Evolutionary conservation across 2,888 invertebrate species (phyloP), one percentile per base, ranked within the genome.

Genomic region (Gisinianus flammeolus): DNA sequence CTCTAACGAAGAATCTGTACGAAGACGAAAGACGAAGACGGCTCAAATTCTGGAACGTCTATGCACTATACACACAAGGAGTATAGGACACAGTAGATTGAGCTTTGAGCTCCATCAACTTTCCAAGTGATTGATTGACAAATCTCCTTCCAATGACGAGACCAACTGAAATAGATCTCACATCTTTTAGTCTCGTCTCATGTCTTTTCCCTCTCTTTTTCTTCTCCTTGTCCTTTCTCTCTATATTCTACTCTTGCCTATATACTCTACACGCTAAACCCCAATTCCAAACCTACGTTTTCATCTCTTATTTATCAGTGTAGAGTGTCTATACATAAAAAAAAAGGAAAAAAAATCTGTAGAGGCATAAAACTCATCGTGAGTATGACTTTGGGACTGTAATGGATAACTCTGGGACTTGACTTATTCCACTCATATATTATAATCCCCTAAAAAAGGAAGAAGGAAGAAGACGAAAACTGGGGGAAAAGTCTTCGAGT

Each of bases 101-200:
- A 30, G 52, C 35, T 68, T 35, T 35, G 44, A 35, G 44, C 74
- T 74, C 64, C 66, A 66, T 66, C 33, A 62, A 74, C 58, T 58
- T 31, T 52, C 52, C 26, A 67, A 26, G 52, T 74, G 74, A 74
- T 74, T 74, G 66, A 74, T 74, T 66, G 66, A 74, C 74, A 74
- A 74, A 74, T 74, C 62, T 58, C 31, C 31, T 31, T 73, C 73
- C 30, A 56, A 3, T 73, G 73, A 58, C 62, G 64, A 30, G 24
- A 33, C 64, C n/a, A n/a, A n/a, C n/a, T n/a, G n/a, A n/a, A 64
- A 58, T 62, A 73, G 62, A 73, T 73, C 73, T 54, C 54, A 54
- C 54, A 31, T 62, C 66, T 71, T 54, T 52, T 52, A 24, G 8
- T 35, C 67, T 19, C 62, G n/a, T 66, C 31, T 66, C 66, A 19